A percentile compares a stretch with the other conserved stretches of the same genome.
These are phyloP conservation scores for Corydoras maculifer DNA, from an alignment of 2,113 vertebrate species.

Conservation along the genomic window DNA sequence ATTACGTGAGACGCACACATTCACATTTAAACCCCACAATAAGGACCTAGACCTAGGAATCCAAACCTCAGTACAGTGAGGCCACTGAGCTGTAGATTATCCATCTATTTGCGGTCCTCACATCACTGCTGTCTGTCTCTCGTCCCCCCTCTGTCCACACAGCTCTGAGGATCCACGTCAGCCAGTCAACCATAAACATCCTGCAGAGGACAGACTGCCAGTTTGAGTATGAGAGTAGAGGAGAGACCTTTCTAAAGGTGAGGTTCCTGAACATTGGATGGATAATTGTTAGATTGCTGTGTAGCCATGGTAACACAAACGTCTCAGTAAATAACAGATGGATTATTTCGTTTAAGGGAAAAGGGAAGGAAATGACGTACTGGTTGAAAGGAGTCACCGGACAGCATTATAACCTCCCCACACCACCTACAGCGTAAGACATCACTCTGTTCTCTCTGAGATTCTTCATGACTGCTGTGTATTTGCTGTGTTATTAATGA, in stretches of 20 bases:
- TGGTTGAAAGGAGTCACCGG: slow-evolving; percentile 87
- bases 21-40: slow-evolving; percentile 14
- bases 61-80: too few relatives aligned
- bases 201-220: slow-evolving; percentile 83
- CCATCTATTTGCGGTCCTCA: too few relatives aligned
- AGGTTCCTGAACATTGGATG: slow-evolving; percentile 14
- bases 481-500: too few relatives aligned
- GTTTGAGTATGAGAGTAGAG: slow-evolving; percentile 84
- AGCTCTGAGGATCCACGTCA: slow-evolving; percentile 83
- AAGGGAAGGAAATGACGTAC: slow-evolving; percentile 89
- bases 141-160: not conserved
- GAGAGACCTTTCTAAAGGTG: slow-evolving; percentile 94
- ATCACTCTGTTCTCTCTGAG: not conserved
- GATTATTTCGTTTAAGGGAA: slow-evolving; percentile 67
- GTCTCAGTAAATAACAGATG: not conserved
- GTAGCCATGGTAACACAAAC: not conserved
- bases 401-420: slow-evolving; percentile 76
- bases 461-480: too few relatives aligned
- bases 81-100: too few relatives aligned
- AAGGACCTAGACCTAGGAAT: too few relatives aligned
- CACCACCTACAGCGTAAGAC: slow-evolving; percentile 89
- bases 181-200: slow-evolving; percentile 82
- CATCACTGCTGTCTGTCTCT: too few relatives aligned
- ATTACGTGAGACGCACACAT: slow-evolving; percentile 73
- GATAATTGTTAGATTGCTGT: too few relatives aligned